Conservation (phyloP, 2,797 vertebrate genomes). For the Myotis daubentonii region DNA sequence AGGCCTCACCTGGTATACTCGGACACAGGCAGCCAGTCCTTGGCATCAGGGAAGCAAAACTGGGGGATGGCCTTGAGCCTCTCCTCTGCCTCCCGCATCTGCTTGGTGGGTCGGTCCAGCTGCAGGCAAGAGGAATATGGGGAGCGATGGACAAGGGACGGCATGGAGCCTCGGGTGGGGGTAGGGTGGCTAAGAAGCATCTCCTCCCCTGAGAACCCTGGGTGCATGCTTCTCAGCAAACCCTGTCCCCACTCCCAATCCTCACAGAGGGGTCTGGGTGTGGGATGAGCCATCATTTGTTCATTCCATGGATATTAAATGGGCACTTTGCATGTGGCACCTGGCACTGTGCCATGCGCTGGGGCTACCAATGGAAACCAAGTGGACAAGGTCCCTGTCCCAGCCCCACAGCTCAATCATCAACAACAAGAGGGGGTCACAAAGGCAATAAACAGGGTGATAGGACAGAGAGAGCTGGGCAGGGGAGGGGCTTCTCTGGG, state of each 20-base stretch:
- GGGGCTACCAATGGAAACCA: neutral
- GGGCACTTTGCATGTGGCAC: neutral
- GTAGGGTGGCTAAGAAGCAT: neutral
- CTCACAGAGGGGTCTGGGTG: neutral
- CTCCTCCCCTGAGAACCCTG: neutral
- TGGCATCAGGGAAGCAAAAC: constrained; percentile 99
- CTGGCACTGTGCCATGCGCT: neutral
- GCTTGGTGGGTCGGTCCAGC: constrained; percentile 98
- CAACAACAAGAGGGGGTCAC: neutral
- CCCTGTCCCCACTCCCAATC: neutral
- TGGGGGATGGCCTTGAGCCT: constrained; percentile 98
- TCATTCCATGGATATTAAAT: neutral
- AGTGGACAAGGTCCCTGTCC: neutral
- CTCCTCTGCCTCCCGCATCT: constrained; percentile 97
- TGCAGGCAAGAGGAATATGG: constrained; percentile 79
- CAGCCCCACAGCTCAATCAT: too few relatives aligned
- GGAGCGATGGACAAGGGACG: neutral
- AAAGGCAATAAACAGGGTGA: neutral
- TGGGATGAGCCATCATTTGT: neutral
- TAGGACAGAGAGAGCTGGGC: neutral
- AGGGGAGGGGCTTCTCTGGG: neutral
- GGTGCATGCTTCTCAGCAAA: neutral
- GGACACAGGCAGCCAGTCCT: constrained; percentile 96
- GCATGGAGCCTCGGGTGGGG: neutral
- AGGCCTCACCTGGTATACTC: constrained; percentile 93